These are phyloP conservation scores for Saguinus midas DNA, from an alignment of 2,113 vertebrate genomes.

Conservation along the genomic window DNA sequence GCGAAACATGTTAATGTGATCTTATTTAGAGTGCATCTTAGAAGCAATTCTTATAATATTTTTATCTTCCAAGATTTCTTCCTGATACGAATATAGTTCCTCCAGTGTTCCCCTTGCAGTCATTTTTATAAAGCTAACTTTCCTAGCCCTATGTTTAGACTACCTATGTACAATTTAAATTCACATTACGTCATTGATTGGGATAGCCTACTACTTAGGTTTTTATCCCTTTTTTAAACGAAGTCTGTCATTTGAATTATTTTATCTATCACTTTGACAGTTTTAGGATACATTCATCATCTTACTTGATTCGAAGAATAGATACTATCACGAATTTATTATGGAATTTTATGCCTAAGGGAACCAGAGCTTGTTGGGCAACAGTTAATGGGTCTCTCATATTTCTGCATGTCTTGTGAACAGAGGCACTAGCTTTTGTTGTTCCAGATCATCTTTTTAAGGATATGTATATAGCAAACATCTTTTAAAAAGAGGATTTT, in stretches of 20 bases:
- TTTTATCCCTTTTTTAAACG: neutral
- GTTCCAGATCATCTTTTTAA: neutral
- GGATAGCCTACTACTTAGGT: neutral
- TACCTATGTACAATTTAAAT: neutral
- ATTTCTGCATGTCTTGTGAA: neutral
- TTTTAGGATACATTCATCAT: neutral
- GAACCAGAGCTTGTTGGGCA: neutral
- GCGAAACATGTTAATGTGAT: neutral
- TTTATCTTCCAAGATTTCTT: neutral
- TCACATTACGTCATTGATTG: neutral
- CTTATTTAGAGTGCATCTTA: neutral
- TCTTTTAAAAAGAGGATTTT: neutral
- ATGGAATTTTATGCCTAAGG: neutral
- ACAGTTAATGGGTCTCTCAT: neutral
- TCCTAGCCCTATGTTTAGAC: neutral
- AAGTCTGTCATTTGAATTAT: neutral
- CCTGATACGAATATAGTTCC: neutral
- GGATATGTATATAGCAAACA: neutral
- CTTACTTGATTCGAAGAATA: neutral
- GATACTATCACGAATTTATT: neutral
- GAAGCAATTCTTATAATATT: neutral
- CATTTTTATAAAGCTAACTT: neutral
- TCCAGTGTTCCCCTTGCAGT: neutral
- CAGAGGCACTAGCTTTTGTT: neutral
- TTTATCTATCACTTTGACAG: neutral